Evolutionary conservation across 2,113 vertebrate genomes (phyloP), one percentile per base, ranked within the genome.

Genomic region (Empidonax traillii): DNA sequence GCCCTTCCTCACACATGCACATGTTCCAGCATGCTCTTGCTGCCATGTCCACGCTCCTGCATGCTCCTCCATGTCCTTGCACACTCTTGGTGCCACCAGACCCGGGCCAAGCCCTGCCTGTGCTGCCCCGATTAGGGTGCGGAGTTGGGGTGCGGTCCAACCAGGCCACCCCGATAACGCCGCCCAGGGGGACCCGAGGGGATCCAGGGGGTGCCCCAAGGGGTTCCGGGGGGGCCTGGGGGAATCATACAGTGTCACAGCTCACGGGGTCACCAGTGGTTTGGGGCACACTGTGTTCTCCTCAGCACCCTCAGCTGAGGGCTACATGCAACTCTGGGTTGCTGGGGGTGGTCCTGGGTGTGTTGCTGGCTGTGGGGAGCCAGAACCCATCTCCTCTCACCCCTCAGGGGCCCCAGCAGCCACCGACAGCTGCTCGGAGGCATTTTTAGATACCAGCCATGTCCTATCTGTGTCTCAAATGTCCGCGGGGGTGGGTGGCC

Each of bases 391-490:
- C 55, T 93, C 52, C 80, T 35, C 0, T 0, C 49, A 83, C 94
- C 96, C 96, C 25, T 73, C 6, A 3, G 68, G 93, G 95, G 94
- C 94, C 96, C 80, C 96, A 56, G 72, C 43, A 44, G 17, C 61
- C 8, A 4, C 58, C 1, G 12, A 39, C 96, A 96, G 96, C 93
- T 96, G 96, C 89, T 88, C 10, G 0, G 35, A 18, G 59, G 89
- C 94, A 92, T 92, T 96, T 96, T 95, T 96, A 96, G 96, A 95
- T 88, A 92, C 62, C 47, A 5, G 82, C 75, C 63, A 8, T 1
- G 58, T 90, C 94, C 96, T 89, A 69, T 92, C 93, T 83, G 41
- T 28, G 73, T 95, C 93, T 95, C 94, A 92, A 92, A 95, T 95
- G 87, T 90, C 94, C 62, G 79, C 4, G 15, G 49, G 74, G 79